Evolutionary conservation across 2,888 invertebrate species (phyloP), one percentile per base, ranked within the genome.

Genomic region (Andrena chrysosceles): DNA sequence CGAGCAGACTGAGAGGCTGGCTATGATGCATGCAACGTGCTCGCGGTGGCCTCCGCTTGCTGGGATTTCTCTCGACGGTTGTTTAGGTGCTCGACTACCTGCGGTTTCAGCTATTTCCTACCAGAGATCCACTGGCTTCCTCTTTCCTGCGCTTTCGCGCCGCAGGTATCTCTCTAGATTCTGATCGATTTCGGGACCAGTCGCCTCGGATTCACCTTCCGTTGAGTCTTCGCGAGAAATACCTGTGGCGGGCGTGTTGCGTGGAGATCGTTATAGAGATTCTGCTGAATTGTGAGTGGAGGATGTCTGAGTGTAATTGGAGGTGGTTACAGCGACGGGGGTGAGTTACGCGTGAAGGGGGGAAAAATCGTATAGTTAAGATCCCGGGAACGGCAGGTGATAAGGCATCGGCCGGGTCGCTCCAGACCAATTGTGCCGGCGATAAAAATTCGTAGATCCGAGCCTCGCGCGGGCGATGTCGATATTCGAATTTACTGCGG

Each of bases 401-500:
- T 67, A 76, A 78, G 60, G 49, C 29, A 8, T 16, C 20, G 23
- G 13, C 16, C n/a, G 7, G 62, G 35, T 33, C 10, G 13, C 33
- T 72, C 35, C 3, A n/a, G 77, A 56, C 10, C 59, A 70, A 59
- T 78, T 54, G 16, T 23, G 8, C 2, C 29, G 59, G 10, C n/a
- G 70, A 79, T 70, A 64, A 70, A 79, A 70, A 79, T 80, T 66
- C 26, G 42, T 52, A 71, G 66, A 67, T 54, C 67, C 35, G 20
- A 31, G 48, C 48, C 52, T 13, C 20, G 10, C 60, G 48, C n/a
- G 52, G 42, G n/a, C 60, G 26, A 33, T 54, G 71, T 42, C 80
- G 80, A 80, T 80, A 80, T 80, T 71, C 54, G 60, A 71, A 80
- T 80, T 80, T 80, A 80, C 80, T 71, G 71, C 80, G 52, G 71